A percentile compares a stretch with the other conserved stretches of the same genome.
Evolutionary conservation across 2,113 vertebrate genomes (phyloP).

Genomic region (Peromyscus leucopus): DNA sequence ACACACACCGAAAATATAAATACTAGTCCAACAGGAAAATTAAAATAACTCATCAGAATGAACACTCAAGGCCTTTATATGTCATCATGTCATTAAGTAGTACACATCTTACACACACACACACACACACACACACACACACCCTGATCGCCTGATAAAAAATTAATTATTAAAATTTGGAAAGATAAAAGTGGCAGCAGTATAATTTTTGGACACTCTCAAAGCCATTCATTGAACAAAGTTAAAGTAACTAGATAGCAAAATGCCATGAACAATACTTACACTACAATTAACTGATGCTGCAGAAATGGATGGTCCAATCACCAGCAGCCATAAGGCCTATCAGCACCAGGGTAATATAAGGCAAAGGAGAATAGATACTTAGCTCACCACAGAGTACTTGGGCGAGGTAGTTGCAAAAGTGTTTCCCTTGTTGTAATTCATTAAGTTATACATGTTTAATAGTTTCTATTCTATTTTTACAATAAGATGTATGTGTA

Average conservation of each 20-base stretch:
- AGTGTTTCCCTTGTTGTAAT: neutral
- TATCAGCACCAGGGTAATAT: neutral
- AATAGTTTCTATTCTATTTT: slow-evolving; percentile 19
- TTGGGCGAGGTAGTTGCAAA: neutral
- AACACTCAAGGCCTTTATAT: neutral
- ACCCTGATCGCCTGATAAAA: neutral
- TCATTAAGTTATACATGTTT: neutral
- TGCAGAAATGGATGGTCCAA: neutral
- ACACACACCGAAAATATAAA: neutral
- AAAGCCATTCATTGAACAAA: neutral
- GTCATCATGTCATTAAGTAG: neutral
- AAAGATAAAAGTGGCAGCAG: neutral
- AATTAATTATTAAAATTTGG: neutral
- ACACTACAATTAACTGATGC: neutral
- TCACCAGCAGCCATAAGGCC: neutral
- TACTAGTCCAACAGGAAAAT: neutral
- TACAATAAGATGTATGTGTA: neutral
- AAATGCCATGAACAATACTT: neutral
- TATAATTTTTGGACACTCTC: neutral
- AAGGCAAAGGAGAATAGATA: neutral
- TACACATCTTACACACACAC: neutral
- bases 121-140: neutral
- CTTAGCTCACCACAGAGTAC: neutral
- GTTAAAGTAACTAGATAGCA: neutral
- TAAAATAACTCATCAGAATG: neutral